phyloP scores from a whole-genome alignment of 2,888 invertebrate species.

The Idaea straminata region DNA sequence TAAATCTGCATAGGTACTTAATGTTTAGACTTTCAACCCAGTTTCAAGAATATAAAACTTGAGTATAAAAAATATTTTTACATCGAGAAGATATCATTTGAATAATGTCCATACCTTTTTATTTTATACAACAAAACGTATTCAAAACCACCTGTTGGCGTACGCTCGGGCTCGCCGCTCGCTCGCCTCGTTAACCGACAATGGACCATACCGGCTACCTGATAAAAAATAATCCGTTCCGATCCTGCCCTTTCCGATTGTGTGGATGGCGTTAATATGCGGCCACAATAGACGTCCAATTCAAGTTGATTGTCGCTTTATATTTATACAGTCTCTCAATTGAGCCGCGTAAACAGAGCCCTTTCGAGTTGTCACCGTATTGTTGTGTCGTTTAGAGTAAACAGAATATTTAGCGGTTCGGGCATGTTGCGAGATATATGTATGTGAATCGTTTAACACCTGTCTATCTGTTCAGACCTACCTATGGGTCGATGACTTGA shows the following conservation, averaged over 20 bases:
- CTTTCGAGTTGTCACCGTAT: constrained; percentile 47
- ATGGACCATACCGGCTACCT: constrained; percentile 63
- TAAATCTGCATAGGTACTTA: no score
- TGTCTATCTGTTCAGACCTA: constrained; percentile 7
- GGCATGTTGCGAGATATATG: constrained; percentile 39
- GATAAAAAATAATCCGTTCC: constrained; percentile 51
- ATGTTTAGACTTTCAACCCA: no score
- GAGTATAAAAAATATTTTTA: no score
- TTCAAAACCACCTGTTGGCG: constrained; percentile 55
- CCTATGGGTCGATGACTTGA: constrained; percentile 19
- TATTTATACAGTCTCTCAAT: constrained; percentile 46
- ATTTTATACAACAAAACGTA: constrained; percentile 14
- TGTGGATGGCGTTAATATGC: constrained; percentile 62
- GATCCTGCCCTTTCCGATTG: constrained; percentile 42
- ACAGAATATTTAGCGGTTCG: constrained; percentile 42
- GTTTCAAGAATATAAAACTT: no score
- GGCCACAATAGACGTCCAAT: constrained; percentile 58
- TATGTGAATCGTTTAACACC: constrained; percentile 31
- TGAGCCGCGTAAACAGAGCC: constrained; percentile 59
- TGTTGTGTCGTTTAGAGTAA: constrained; percentile 44
- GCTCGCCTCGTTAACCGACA: constrained; percentile 69
- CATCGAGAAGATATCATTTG: constrained; percentile 55
- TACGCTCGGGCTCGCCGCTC: constrained; percentile 32
- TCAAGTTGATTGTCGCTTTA: constrained; percentile 45
- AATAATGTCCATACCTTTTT: constrained; percentile 69